phyloP scores from a whole-genome alignment of 2,888 invertebrate genomes.

The Gryllus longicercus region DNA sequence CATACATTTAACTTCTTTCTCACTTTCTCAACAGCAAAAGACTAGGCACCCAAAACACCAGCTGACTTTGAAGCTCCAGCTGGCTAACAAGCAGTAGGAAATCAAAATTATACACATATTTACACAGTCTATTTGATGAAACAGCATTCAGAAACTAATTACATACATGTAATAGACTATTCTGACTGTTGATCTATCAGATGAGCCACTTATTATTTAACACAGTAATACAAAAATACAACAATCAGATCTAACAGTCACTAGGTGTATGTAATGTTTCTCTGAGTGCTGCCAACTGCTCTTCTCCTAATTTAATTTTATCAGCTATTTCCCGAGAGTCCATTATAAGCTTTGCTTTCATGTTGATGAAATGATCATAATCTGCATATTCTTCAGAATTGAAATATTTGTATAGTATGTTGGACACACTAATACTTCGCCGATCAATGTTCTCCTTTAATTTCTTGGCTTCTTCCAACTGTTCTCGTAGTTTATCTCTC shows the following conservation, averaged over 20 bases:
- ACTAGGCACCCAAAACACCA: slow-evolving; percentile 35
- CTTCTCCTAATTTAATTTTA: slow-evolving; percentile 76
- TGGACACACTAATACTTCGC: slow-evolving; percentile 67
- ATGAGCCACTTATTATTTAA: slow-evolving; percentile 24
- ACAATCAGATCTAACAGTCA: neutral
- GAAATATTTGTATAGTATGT: slow-evolving; percentile 67
- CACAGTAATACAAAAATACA: neutral
- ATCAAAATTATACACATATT: slow-evolving; percentile 18
- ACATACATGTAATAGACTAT: neutral
- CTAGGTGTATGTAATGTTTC: slow-evolving; percentile 50
- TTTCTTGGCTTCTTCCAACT: slow-evolving; percentile 77
- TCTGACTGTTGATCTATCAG: slow-evolving; percentile 4
- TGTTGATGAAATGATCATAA: slow-evolving; percentile 79
- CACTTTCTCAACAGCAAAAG: slow-evolving; percentile 28
- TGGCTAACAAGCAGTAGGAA: slow-evolving; percentile 26
- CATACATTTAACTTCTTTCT: slow-evolving; percentile 3
- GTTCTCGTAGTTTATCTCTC: slow-evolving; percentile 69
- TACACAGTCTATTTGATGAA: slow-evolving; percentile 20
- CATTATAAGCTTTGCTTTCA: slow-evolving; percentile 80
- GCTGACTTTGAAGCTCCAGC: neutral
- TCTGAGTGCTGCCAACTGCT: slow-evolving; percentile 69
- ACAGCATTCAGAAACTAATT: slow-evolving; percentile 5
- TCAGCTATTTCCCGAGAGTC: slow-evolving; percentile 78
- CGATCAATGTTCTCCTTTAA: slow-evolving; percentile 78
- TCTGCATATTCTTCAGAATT: slow-evolving; percentile 70